These are phyloP conservation scores for Mesocentrotus franciscanus DNA, from an alignment of 53 echinoderm and acorn worm genomes.

Conservation along the genomic window DNA sequence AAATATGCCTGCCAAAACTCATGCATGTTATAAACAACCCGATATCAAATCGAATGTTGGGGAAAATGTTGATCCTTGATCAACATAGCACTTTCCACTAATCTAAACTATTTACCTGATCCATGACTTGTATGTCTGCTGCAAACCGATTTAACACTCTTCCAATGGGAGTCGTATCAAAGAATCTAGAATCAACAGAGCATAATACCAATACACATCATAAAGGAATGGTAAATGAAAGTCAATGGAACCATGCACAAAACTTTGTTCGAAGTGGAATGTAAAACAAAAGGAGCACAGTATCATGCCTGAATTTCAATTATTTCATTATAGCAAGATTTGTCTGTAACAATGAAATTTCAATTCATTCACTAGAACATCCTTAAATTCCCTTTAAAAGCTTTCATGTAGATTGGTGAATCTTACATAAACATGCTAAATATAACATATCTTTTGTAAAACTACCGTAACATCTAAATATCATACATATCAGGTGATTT, in stretches of 20 bases:
- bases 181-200: conserved; percentile 71
- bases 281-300: background rate
- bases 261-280: background rate
- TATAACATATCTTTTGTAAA: background rate
- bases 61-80: background rate
- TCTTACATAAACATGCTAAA: background rate
- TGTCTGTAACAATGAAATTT: background rate
- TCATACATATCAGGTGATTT: background rate
- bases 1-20: background rate
- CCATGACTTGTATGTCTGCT: conserved; percentile 74
- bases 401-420: background rate
- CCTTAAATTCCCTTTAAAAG: background rate
- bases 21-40: background rate
- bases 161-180: conserved; percentile 81
- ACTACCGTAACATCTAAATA: background rate
- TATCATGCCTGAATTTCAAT: background rate
- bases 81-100: background rate
- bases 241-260: background rate
- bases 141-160: conserved; percentile 78
- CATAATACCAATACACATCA: background rate
- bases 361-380: background rate
- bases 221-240: background rate
- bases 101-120: conserved; percentile 65
- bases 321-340: background rate
- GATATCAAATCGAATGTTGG: background rate